Conservation (phyloP, 2,888 invertebrate species). For the Timandra comae region DNA sequence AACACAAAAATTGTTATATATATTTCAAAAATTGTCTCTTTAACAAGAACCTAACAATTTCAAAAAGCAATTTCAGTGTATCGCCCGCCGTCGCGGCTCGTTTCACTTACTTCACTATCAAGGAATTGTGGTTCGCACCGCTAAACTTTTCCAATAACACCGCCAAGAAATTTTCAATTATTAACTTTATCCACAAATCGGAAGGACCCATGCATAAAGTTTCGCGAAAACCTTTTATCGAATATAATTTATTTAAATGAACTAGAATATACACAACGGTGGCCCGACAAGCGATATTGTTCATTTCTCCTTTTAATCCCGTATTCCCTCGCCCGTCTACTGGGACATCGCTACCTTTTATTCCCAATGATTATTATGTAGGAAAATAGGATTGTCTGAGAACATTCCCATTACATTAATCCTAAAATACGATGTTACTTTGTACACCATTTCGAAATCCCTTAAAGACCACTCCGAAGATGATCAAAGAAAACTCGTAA, state of each 20-base stretch:
- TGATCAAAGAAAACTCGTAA: constrained; percentile 15
- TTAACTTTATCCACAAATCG: constrained; percentile 44
- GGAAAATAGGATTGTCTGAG: constrained; percentile 27
- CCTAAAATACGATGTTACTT: constrained; percentile 24
- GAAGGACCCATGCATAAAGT: constrained; percentile 26
- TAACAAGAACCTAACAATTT: constrained; percentile 21
- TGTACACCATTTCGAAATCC: constrained; percentile 22
- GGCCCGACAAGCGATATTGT: constrained; percentile 12
- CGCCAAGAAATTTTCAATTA: constrained; percentile 52
- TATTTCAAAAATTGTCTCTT: not conserved
- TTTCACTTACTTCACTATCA: constrained; percentile 29
- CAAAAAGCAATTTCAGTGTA: constrained; percentile 29
- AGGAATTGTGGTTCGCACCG: constrained; percentile 30
- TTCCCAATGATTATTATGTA: constrained; percentile 26
- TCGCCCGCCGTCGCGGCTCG: constrained; percentile 20
- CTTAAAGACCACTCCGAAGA: constrained; percentile 23
- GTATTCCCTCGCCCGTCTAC: constrained; percentile 22
- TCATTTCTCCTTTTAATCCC: constrained; percentile 27
- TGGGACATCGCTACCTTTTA: constrained; percentile 24
- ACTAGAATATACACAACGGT: constrained; percentile 4
- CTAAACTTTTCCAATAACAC: constrained; percentile 51
- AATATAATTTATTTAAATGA: constrained; percentile 25
- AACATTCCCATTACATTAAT: constrained; percentile 25
- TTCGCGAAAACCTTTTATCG: constrained; percentile 19
- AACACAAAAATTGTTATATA: no score